Evolutionary conservation across 2,888 invertebrate genomes (phyloP), one percentile per base, ranked within the genome.

Genomic region (Pollenia labialis): DNA sequence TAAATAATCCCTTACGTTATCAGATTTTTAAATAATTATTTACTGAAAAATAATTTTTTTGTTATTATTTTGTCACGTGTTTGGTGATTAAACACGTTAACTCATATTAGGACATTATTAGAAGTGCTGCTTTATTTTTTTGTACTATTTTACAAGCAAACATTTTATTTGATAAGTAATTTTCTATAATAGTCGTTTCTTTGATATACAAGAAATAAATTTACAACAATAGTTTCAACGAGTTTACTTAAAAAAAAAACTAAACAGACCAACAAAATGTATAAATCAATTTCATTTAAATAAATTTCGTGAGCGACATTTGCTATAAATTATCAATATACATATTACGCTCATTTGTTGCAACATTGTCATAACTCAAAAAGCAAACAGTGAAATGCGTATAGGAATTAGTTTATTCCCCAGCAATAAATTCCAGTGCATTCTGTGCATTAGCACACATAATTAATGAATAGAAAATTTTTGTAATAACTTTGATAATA

Each of bases 31-130:
- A 32, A 32, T 32, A 32, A 32, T 32, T 32, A 6, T 6, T 6
- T 32, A 32, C 4, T 32, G 32, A 32, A 32, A 32, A 69, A 50
- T 11, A 8, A 42, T 4, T 69, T 42, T 52, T 40, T 23, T 23
- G 23, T 23, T 2, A 2, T 23, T 23, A 23, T 23, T 50, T 46
- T n/a, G 11, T 40, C 68, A 69, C 68, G 52, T 72, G 72, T 72
- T 72, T 72, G 54, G 56, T 66, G 56, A 81, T 66, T 72, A 81
- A 72, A 48, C 71, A 81, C 42, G 56, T 74, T 66, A 66, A 48
- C n/a, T 6, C 23, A 23, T 66, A 44, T 40, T 4, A 18, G 40
- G 48, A 48, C 16, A 11, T 48, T 23, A 46, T 48, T 66, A 44
- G 16, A 69, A 68, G 62, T 9, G 52, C 14, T 44, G 11, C 14